Base-by-base conservation (phyloP, 2,113 vertebrate genomes). In the Ochotona princeps region DNA sequence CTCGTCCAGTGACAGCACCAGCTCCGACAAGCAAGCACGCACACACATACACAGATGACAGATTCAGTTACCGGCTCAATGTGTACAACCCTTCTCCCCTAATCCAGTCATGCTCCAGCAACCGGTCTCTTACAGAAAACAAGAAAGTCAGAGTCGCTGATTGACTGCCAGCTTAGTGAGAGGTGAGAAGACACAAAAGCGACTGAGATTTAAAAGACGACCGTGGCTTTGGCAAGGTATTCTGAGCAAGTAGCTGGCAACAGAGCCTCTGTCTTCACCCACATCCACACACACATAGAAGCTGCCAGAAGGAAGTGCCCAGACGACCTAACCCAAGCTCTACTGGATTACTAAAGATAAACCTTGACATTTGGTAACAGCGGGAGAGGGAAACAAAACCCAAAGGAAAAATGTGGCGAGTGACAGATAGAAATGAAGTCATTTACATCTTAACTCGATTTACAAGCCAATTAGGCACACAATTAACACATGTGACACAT, bases 71-170 rank as follows among this genome's bases (percentile, higher is more conserved):
- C 81, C 73, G 91, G 74, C 54, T 76, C 70, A 75, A 74, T 3
- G 35, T 30, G 18, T 60, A 54, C 21, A 61, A 11, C 65, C 69
- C 69, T 13, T 79, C 65, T 89, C 11, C 81, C 61, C 89, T 69
- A 69, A 35, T 94, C 74, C 83, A 91, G 21, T 79, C 87, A 84
- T 2, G 28, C 4, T 26, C 26, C 44, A 79, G 65, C 57, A 74
- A 57, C 65, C 30, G 85, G 14, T 60, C 51, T 49, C 21, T 72
- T 20, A 66, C 1, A 92, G 32, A 8, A 18, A 65, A 15, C 54
- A 7, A 61, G 78, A 87, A 80, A 95, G 17, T 67, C 73, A 65
- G 78, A 95, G 65, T 28, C 65, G 15, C 20, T 93, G 65, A 65
- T 14, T 76, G 73, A 65, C 18, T 76, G 73, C 26, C 75, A 74